These are phyloP conservation scores for Schizothorax lantsangensis DNA, from an alignment of 2,797 vertebrate species.

Conservation along the genomic window DNA sequence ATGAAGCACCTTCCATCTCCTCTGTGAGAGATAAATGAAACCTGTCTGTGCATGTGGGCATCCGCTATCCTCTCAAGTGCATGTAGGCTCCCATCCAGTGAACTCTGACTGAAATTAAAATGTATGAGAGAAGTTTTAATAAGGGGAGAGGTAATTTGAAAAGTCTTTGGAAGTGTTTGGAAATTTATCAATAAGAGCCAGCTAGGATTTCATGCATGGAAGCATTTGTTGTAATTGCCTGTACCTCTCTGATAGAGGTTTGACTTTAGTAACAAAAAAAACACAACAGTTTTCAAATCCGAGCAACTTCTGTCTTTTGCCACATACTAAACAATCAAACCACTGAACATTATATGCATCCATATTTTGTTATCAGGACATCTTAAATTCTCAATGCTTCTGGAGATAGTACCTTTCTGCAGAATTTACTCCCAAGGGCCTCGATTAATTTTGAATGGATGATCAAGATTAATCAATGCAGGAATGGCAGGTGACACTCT, in stretches of 20 bases:
- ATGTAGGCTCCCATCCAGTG: constrained; percentile 57
- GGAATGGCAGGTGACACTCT: not conserved
- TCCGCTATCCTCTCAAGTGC: constrained; percentile 53
- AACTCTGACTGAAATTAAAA: constrained; percentile 71
- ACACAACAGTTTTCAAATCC: constrained; percentile 63
- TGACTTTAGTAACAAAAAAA: constrained; percentile 78
- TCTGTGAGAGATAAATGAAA: constrained; percentile 74
- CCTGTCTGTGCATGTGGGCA: constrained; percentile 71
- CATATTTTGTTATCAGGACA: constrained; percentile 13
- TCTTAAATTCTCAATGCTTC: not conserved
- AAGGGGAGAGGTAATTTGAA: constrained; percentile 82
- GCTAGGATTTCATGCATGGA: constrained; percentile 85
- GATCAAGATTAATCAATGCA: not conserved
- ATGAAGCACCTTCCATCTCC: constrained; percentile 69
- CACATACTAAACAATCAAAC: constrained; percentile 38
- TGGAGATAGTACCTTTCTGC: not conserved
- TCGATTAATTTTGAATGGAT: not conserved
- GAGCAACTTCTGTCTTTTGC: constrained; percentile 65
- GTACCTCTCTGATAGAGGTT: constrained; percentile 83
- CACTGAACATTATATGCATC: not conserved
- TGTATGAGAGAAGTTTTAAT: constrained; percentile 85
- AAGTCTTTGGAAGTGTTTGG: constrained; percentile 82
- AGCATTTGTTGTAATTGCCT: constrained; percentile 85
- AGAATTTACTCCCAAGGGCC: not conserved
- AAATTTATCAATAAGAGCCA: constrained; percentile 87